These are phyloP conservation scores for Cromileptes altivelis DNA, from an alignment of 2,113 vertebrate species.

Conservation along the genomic window DNA sequence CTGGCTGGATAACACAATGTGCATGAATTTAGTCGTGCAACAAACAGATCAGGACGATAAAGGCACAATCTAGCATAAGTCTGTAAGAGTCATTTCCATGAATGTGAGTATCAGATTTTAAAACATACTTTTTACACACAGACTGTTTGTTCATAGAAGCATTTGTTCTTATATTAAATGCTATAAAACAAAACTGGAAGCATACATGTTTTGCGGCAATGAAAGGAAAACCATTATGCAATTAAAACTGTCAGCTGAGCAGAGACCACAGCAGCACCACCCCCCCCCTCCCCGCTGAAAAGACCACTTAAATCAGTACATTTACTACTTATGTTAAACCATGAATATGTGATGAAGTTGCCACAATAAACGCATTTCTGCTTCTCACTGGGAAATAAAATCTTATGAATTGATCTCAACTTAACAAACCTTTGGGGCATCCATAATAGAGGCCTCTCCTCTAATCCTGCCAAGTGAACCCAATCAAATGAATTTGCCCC, in stretches of 20 bases:
- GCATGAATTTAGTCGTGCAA: not conserved
- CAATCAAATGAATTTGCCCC: constrained; percentile 99
- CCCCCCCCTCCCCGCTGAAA: constrained; percentile 79
- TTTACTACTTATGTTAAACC: constrained; percentile 99
- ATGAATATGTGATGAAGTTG: constrained; percentile 99
- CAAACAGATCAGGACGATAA: not conserved
- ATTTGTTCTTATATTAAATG: constrained; percentile 19
- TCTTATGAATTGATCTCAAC: constrained; percentile 99
- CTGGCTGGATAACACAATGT: constrained; percentile 84
- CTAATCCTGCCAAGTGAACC: constrained; percentile 99
- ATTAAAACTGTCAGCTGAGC: constrained; percentile 98
- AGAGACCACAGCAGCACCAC: constrained; percentile 84
- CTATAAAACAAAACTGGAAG: constrained; percentile 62
- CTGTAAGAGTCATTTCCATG: not conserved
- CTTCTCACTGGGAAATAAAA: constrained; percentile 99
- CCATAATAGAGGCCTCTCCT: constrained; percentile 93
- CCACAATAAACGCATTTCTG: constrained; percentile 98
- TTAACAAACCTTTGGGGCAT: constrained; percentile 96
- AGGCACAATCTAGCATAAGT: not conserved
- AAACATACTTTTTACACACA: not conserved
- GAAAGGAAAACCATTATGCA: constrained; percentile 89
- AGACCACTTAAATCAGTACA: constrained; percentile 99
- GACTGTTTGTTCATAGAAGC: not conserved
- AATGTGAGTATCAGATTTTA: not conserved
- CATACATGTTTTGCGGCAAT: constrained; percentile 74